Percentiles rank a stretch among this genome's conserved stretches.
Evolutionary conservation across 2,113 vertebrate genomes (phyloP).

Genomic region (Semnornis frantzii): DNA sequence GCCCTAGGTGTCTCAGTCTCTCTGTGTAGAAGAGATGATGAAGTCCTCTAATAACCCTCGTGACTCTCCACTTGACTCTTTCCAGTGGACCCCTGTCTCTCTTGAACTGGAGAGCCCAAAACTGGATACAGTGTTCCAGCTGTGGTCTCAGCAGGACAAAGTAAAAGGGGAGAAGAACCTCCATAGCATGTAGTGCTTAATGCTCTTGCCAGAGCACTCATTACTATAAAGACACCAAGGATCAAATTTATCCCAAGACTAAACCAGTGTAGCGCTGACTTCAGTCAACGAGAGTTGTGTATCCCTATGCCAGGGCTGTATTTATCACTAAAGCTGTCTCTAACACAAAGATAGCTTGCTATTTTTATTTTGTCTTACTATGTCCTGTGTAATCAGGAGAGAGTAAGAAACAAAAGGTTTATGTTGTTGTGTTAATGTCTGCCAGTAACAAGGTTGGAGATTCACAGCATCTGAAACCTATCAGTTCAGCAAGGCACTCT

Average conservation of each 20-base stretch:
- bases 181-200: not conserved
- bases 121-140: too few relatives aligned
- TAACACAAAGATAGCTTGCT: not conserved
- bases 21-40: too few relatives aligned
- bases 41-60: too few relatives aligned
- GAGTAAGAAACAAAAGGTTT: conserved; percentile 33
- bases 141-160: too few relatives aligned
- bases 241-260: not conserved
- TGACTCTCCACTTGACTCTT: too few relatives aligned
- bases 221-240: not conserved
- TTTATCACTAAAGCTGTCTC: not conserved
- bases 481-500: conserved; percentile 54
- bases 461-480: conserved; percentile 62
- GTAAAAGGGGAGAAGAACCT: too few relatives aligned
- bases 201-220: not conserved
- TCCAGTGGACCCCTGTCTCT: too few relatives aligned
- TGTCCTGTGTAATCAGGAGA: not conserved
- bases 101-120: too few relatives aligned
- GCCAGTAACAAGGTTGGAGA: conserved; percentile 39
- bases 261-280: not conserved
- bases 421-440: conserved; percentile 44
- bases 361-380: conserved; percentile 22
- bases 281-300: conserved; percentile 2
- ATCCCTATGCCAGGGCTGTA: not conserved
- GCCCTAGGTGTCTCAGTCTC: too few relatives aligned